Evolutionary conservation across 2,113 vertebrate genomes (phyloP).

Genomic region (Empidonax alnorum): DNA sequence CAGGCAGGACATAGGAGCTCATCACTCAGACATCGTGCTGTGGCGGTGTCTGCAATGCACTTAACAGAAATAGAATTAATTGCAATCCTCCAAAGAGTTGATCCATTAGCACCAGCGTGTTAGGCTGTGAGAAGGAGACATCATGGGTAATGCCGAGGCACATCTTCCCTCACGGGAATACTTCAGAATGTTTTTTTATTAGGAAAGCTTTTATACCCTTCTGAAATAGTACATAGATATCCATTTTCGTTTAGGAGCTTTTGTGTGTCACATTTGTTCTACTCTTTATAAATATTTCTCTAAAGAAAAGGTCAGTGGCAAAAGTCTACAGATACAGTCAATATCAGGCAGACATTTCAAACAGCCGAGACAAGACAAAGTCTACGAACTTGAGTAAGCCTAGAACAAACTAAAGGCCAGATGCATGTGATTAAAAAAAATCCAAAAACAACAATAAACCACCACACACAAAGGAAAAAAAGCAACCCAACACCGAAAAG

Average conservation of each 20-base stretch:
- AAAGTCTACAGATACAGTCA: background rate
- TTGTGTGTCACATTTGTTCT: background rate
- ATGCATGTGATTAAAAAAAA: background rate
- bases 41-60: background rate
- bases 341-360: background rate
- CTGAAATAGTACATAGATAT: background rate
- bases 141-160: background rate
- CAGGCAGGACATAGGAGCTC: background rate
- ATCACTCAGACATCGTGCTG: background rate
- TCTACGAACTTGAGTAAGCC: background rate
- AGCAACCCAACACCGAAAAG: background rate
- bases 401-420: slow-evolving; percentile 8
- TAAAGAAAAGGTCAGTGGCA: background rate
- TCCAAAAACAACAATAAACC: background rate
- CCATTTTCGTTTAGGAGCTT: background rate
- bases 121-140: background rate
- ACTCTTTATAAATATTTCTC: background rate
- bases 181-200: background rate
- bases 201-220: background rate
- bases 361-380: background rate
- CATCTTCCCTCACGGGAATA: background rate
- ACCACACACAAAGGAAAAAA: background rate
- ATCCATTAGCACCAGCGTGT: background rate
- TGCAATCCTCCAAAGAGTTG: background rate
- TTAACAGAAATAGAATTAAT: slow-evolving; percentile 31